Evolutionary conservation across 2,113 vertebrate species (phyloP), one percentile per base, ranked within the genome.

Genomic region (Eurystomus gularis): DNA sequence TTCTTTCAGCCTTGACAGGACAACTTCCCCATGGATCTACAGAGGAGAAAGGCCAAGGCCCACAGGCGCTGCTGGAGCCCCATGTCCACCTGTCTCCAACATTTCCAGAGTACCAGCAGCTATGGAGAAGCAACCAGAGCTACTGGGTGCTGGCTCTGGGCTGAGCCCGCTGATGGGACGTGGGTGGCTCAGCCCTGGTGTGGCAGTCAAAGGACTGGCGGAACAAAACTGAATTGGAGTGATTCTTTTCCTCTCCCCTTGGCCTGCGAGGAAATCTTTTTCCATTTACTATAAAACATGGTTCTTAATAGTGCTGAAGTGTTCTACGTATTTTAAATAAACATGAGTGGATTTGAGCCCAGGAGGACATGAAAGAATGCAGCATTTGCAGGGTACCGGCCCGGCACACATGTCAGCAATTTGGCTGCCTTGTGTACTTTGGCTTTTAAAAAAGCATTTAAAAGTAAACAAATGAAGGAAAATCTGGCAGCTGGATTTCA

Each of bases 381-480:
- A 98, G 98, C 98, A 97, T 98, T 98, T 85, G 94, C 89, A 97
- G 95, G 96, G 98, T 98, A 98, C 98, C 97, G 98, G 98, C 98
- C 97, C 96, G 40, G 92, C 98, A 99, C 99, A 99, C 98, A 99
- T 99, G 99, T 99, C 99, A 98, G 98, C 98, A 99, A 99, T 99
- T 99, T 99, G 98, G 98, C 99, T 98, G 98, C 98, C 98, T 99
- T 99, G 99, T 99, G 98, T 99, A 98, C 99, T 99, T 99, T 99
- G 98, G 98, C 99, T 98, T 98, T 98, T 97, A 98, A 97, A 98
- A 98, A 98, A 99, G 98, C 98, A 98, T 99, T 99, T 99, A 98
- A 99, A 99, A 99, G 98, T 99, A 99, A 99, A 99, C 98, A 98
- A 99, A 98, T 98, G 98, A 98, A 99, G 98, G 98, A 99, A 99